phyloP scores from a whole-genome alignment of 2,888 invertebrate species.

The Blastobasis adustella region DNA sequence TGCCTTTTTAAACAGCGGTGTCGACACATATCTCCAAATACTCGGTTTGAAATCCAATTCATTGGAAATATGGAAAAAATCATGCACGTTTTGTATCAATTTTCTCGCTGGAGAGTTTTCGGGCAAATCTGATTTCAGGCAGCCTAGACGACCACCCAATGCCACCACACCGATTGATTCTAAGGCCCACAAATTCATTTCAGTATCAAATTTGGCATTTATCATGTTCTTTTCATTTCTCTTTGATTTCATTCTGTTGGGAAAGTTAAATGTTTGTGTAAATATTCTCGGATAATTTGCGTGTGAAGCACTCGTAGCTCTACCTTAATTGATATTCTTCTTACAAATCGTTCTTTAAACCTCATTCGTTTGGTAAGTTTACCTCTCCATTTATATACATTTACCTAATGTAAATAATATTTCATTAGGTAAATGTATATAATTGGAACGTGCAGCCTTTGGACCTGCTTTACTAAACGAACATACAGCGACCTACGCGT shows the following conservation, averaged over 20 bases:
- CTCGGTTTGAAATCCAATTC: constrained; percentile 45
- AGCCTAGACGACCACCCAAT: constrained; percentile 49
- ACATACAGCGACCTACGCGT: no score
- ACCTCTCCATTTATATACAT: no score
- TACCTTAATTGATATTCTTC: no score
- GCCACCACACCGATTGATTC: constrained; percentile 68
- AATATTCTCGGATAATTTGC: no score
- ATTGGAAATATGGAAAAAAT: constrained; percentile 28
- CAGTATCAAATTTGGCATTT: constrained; percentile 66
- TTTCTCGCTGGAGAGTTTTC: constrained; percentile 42
- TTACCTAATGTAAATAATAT: no score
- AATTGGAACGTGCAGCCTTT: no score
- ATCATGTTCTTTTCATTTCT: constrained; percentile 71
- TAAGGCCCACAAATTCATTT: constrained; percentile 78
- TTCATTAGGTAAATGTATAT: no score
- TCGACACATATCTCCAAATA: constrained; percentile 40
- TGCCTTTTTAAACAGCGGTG: constrained; percentile 37
- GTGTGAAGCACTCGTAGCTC: no score
- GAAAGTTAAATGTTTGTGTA: no score
- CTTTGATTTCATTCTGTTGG: constrained; percentile 61
- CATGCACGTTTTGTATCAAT: constrained; percentile 45
- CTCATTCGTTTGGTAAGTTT: no score
- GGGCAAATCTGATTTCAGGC: constrained; percentile 40
- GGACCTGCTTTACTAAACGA: no score
- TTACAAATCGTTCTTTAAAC: no score